phyloP scores from a whole-genome alignment of 2,113 vertebrate species.

The Apeltes quadracus region DNA sequence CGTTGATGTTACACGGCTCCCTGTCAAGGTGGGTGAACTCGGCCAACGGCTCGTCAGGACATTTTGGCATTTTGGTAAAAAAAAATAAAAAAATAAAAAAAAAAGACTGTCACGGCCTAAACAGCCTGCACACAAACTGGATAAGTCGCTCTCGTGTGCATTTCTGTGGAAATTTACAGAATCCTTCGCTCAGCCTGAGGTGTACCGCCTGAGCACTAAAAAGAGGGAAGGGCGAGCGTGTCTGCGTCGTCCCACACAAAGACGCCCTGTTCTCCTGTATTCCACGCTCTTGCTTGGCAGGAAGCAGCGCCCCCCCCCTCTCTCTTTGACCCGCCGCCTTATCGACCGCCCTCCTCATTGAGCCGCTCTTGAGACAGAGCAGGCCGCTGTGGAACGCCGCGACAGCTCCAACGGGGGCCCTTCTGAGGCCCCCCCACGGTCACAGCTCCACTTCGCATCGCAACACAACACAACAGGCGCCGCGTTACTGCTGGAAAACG shows the following conservation, averaged over 20 bases:
- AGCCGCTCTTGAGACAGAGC: constrained; percentile 65
- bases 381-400: too few species aligned
- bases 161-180: constrained; percentile 7
- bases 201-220: constrained; percentile 21
- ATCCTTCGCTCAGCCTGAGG: constrained; percentile 11
- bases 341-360: constrained; percentile 66
- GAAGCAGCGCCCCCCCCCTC: constrained; percentile 67
- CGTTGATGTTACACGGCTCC: constrained; percentile 16
- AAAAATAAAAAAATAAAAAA: too few species aligned
- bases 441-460: too few species aligned
- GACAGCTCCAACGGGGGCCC: constrained; percentile 48
- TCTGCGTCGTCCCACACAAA: constrained; percentile 62
- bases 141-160: background rate
- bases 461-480: constrained; percentile 2
- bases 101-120: background rate
- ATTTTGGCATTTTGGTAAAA: too few species aligned
- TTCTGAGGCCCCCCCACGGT: constrained; percentile 51
- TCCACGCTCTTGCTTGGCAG: constrained; percentile 59
- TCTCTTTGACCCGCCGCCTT: constrained; percentile 61
- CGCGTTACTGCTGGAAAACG: constrained; percentile 7
- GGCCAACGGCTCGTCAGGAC: background rate
- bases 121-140: background rate
- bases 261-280: constrained; percentile 64
- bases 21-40: constrained; percentile 6
- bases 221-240: constrained; percentile 21